Conservation (phyloP, 2,888 invertebrate genomes). For the Sepioteuthis lessoniana region DNA sequence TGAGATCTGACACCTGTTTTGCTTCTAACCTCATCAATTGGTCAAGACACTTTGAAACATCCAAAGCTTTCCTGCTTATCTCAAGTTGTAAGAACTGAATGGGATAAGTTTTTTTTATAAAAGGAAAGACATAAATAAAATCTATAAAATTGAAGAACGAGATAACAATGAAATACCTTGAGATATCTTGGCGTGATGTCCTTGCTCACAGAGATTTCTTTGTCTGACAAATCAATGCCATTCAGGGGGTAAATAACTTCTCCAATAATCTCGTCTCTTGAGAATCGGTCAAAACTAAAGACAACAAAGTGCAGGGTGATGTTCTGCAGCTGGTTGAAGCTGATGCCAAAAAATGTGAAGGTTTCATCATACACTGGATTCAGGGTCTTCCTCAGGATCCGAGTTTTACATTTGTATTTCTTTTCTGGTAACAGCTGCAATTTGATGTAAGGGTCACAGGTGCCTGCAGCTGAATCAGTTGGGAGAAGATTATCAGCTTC, state of each 20-base stretch:
- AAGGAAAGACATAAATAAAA: not conserved
- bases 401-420: conserved; percentile 96
- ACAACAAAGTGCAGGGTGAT: conserved; percentile 85
- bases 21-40: not conserved
- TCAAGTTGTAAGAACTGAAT: conserved; percentile 5
- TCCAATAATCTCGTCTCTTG: conserved; percentile 97
- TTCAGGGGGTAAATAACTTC: conserved; percentile 86
- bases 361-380: conserved; percentile 99
- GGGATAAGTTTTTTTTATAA: not conserved
- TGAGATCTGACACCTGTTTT: too few species aligned
- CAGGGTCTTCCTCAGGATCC: conserved; percentile 94
- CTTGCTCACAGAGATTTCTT: conserved; percentile 78
- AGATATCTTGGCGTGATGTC: conserved; percentile 94
- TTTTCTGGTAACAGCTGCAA: conserved; percentile 97
- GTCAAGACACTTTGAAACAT: not conserved
- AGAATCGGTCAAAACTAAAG: conserved; percentile 90
- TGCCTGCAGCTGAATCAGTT: conserved; percentile 85
- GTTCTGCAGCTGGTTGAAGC: conserved; percentile 84
- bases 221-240: conserved; percentile 75
- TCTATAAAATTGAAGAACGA: conserved; percentile 39
- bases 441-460: conserved; percentile 97
- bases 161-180: conserved; percentile 80
- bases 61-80: not conserved
- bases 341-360: conserved; percentile 94
- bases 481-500: conserved; percentile 90